These are phyloP conservation scores for Lophius americanus DNA, from an alignment of 2,797 vertebrate genomes.

Conservation along the genomic window DNA sequence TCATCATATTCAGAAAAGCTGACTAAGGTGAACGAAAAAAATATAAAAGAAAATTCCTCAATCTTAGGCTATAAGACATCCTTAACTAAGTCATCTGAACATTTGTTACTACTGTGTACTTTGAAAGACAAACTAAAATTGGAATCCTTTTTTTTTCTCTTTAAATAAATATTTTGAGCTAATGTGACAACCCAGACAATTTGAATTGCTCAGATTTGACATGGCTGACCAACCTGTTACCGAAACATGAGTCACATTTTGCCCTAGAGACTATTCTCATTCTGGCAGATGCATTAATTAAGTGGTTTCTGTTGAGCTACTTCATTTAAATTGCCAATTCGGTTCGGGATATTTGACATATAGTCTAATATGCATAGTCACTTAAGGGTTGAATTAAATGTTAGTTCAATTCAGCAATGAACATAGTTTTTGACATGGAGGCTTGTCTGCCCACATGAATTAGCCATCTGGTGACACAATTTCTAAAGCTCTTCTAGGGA, in stretches of 20 bases:
- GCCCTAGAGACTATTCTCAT: slow-evolving; percentile 52
- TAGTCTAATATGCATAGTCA: slow-evolving; percentile 68
- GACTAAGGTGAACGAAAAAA: slow-evolving; percentile 14
- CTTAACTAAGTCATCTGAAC: slow-evolving; percentile 11
- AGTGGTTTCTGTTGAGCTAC: slow-evolving; percentile 63
- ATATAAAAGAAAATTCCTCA: slow-evolving; percentile 6
- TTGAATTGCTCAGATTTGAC: slow-evolving; percentile 46
- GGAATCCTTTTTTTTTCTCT: slow-evolving; percentile 31
- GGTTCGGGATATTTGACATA: slow-evolving; percentile 66
- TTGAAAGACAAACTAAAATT: slow-evolving; percentile 4
- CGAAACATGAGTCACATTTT: slow-evolving; percentile 55
- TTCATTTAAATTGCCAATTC: slow-evolving; percentile 75
- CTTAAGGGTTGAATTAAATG: slow-evolving; percentile 55
- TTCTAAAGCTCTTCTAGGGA: slow-evolving; percentile 50
- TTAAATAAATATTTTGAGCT: slow-evolving; percentile 38
- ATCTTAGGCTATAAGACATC: background rate
- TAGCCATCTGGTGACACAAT: slow-evolving; percentile 72
- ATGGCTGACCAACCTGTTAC: slow-evolving; percentile 29
- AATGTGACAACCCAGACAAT: slow-evolving; percentile 43
- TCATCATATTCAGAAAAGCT: slow-evolving; percentile 27
- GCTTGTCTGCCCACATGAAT: slow-evolving; percentile 59
- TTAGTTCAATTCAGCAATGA: slow-evolving; percentile 68
- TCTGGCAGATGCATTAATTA: slow-evolving; percentile 48
- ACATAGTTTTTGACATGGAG: slow-evolving; percentile 68
- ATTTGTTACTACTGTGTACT: slow-evolving; percentile 1